Conservation (phyloP, 2,113 vertebrate species). For the Myanophis thanlyinensis region DNA sequence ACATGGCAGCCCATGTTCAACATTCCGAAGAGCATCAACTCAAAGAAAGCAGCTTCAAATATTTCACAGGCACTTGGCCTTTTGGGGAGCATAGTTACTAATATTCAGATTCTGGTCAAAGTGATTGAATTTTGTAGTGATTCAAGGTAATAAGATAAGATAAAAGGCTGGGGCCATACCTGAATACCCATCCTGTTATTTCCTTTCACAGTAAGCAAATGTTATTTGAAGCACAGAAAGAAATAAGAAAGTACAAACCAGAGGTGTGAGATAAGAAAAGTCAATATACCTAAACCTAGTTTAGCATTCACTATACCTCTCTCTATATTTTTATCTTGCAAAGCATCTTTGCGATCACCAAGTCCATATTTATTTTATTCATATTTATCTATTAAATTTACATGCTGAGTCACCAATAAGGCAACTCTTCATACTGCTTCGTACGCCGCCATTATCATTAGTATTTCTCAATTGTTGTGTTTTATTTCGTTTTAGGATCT, state of each 20-base stretch:
- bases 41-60: not conserved
- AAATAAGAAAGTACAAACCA: not conserved
- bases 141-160: not conserved
- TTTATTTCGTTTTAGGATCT: not conserved
- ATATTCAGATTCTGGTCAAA: too few species aligned
- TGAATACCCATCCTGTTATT: not conserved
- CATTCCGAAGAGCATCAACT: not conserved
- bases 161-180: not conserved
- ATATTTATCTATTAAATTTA: not conserved
- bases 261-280: not conserved
- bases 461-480: not conserved
- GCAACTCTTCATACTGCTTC: not conserved
- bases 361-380: not conserved
- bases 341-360: not conserved
- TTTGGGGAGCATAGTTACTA: not conserved
- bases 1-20: not conserved
- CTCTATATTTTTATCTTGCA: not conserved
- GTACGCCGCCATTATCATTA: not conserved
- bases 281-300: not conserved
- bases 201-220: not conserved
- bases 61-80: not conserved
- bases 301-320: not conserved
- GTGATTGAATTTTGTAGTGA: not conserved
- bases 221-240: not conserved
- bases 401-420: not conserved